Evolutionary conservation across 2,797 vertebrate genomes (phyloP), one percentile per base, ranked within the genome.

Genomic region (Ctenopoma multispine): DNA sequence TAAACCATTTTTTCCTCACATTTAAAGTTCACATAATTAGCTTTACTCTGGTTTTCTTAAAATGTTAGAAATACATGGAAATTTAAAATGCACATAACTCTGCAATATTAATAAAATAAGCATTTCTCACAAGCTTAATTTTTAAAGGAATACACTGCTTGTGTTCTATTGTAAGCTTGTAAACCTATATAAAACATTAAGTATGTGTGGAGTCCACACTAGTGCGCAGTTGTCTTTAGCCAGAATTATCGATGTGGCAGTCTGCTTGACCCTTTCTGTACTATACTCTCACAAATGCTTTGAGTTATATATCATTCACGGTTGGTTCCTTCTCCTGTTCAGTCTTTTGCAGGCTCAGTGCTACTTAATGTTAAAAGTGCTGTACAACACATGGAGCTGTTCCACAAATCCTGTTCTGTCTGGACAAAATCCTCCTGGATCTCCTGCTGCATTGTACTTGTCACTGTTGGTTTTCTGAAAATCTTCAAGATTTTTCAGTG

Each of bases 351-450:
- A 55, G 74, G 38, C 56, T 71, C 50, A 21, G 24, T 21, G 41
- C 21, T 61, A 14, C 67, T 75, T 40, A n/a, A 23, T 54, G 6
- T 43, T 29, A 15, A 12, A 20, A 50, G 6, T 15, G 14, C 21
- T 47, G 17, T 46, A 60, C 23, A 29, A 41, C 50, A 60, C 24
- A 21, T 29, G 7, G 21, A 60, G 55, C 31, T 72, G 55, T 41
- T 18, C 31, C 57, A 56, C 49, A 84, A 82, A 81, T 80, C 71
- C 78, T 21, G 2, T 20, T 58, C 55, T 49, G 49, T 72, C 58
- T 31, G 8, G 6, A 60, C 40, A 21, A 73, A 77, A 83, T 61
- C 79, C 75, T 43, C 20, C 69, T 29, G 51, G 65, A 84, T 81
- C 70, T 71, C 20, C 24, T 36, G 18, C 27, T 50, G 34, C 48